phyloP scores from a whole-genome alignment of 1,140 invertebrate genomes.

The Eupristina koningsbergeri region DNA sequence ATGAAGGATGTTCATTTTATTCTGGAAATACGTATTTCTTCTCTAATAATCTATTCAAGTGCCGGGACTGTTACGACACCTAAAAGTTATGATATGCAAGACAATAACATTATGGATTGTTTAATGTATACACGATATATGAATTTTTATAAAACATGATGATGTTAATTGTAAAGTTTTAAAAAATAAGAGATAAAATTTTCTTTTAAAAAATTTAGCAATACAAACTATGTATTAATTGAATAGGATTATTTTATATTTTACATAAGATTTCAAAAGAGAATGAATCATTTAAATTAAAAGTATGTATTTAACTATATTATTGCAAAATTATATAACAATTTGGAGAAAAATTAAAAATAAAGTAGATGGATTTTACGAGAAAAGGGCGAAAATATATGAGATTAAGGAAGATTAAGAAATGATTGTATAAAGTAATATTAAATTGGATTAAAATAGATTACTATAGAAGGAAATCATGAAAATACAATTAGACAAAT shows the following conservation, averaged over 20 bases:
- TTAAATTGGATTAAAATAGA: conserved; percentile 2
- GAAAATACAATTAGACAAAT: neutral
- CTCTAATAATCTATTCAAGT: neutral
- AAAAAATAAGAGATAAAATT: neutral
- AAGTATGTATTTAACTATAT: too few species aligned
- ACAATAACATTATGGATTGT: neutral
- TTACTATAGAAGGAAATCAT: neutral
- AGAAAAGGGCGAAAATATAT: neutral
- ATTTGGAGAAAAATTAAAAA: too few species aligned
- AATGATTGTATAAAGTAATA: neutral
- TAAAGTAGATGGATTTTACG: neutral
- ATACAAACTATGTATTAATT: too few species aligned
- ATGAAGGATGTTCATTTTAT: neutral
- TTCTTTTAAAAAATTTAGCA: too few species aligned
- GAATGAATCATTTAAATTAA: too few species aligned
- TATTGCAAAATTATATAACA: too few species aligned
- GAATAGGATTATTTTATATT: too few species aligned
- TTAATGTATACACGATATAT: neutral
- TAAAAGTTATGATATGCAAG: neutral
- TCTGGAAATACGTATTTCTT: neutral
- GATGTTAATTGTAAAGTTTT: neutral
- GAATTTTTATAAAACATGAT: neutral
- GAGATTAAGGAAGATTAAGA: neutral
- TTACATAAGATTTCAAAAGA: too few species aligned
- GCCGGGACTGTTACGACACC: neutral